Base-by-base conservation (phyloP, 2,113 vertebrate species). In the Dicerorhinus sumatrensis region DNA sequence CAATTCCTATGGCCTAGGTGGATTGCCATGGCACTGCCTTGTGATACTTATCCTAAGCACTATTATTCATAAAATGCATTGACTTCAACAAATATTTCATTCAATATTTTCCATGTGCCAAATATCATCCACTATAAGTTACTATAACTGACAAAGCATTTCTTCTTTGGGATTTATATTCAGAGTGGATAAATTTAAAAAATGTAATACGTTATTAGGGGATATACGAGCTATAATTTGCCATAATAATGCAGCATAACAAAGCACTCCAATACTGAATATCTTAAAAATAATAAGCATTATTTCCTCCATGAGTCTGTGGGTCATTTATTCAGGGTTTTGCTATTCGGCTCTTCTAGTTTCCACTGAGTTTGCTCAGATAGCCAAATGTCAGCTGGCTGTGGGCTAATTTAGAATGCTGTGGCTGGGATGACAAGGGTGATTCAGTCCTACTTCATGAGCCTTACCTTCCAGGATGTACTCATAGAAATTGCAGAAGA, bases 241-340 rank as follows among this genome's bases (percentile, higher is more conserved):
- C 18, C 42, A 70, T 60, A 88, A 84, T 76, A 73, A 67, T 51
- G 31, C 7, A 46, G 29, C 16, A 67, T 85, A 79, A 86, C 27
- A 86, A 93, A 89, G 73, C 16, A 80, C 23, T 42, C 31, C n/a
- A 75, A n/a, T 65, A 84, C 39, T 58, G 10, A 69, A 13, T 39
- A 7, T 90, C 54, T 97, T 76, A 56, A 94, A 91, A 93, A 88
- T 54, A 91, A 67, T 56, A 79, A n/a, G 10, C 42, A 85, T 73
- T 92, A 63, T 83, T 93, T 91, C 23, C 54, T 94, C 20, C 25
- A 33, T 62, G 56, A 86, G 16, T 89, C 63, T 42, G 11, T 80
- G 31, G 12, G 7, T 77, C 69, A 11, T 65, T 94, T 96, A 72
- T 72, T 88, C 72, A 91, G 56, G 54, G 5, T 10, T 91, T 79